Percentiles rank a stretch among this genome's conserved stretches.
Evolutionary conservation across 2,797 vertebrate genomes (phyloP).

Genomic region (Lagorchestes hirsutus): DNA sequence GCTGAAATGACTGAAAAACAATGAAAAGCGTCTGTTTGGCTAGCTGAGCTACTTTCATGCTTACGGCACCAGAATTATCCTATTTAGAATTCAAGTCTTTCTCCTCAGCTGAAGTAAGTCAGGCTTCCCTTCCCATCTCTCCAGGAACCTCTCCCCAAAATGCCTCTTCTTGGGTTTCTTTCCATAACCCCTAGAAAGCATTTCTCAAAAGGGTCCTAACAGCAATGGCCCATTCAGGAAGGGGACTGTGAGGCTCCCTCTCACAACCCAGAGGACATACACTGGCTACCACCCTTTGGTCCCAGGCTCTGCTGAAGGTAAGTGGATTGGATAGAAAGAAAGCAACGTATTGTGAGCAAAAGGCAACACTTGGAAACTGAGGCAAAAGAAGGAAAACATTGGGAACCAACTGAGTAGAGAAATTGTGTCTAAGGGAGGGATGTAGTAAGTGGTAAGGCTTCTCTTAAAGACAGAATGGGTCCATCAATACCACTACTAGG

Average conservation of each 20-base stretch:
- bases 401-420: neutral
- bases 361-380: neutral
- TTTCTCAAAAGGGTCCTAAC: neutral
- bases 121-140: neutral
- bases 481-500: neutral
- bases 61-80: neutral
- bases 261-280: neutral
- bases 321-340: neutral
- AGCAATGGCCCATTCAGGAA: slow-evolving; percentile 1
- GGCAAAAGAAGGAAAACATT: neutral
- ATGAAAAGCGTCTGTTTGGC: neutral
- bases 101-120: neutral
- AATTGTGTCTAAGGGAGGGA: neutral
- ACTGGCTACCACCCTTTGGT: neutral
- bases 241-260: neutral
- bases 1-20: neutral
- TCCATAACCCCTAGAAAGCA: neutral
- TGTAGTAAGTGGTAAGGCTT: neutral
- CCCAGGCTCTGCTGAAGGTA: neutral
- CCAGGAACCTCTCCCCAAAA: neutral
- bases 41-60: neutral
- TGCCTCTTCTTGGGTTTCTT: neutral
- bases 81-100: neutral
- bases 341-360: neutral
- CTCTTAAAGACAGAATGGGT: neutral